phyloP scores from a whole-genome alignment of 1,140 invertebrate genomes.

The Oryzaephilus surinamensis region DNA sequence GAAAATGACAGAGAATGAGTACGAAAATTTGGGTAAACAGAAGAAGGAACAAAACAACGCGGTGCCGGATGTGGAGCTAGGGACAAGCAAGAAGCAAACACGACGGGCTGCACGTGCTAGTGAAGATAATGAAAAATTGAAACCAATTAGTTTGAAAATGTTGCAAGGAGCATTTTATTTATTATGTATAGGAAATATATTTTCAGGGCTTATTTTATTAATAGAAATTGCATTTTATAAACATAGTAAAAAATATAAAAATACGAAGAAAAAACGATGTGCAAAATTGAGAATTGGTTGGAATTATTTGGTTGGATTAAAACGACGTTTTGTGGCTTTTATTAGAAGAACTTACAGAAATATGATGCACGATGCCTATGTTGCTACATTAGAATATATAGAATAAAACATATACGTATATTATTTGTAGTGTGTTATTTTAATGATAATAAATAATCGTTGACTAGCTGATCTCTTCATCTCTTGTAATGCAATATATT shows the following conservation, averaged over 20 bases:
- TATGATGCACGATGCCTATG: constrained; percentile 7
- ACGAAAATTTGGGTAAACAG: constrained; percentile 50
- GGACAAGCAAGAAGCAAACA: constrained; percentile 20
- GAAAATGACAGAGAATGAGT: constrained; percentile 60
- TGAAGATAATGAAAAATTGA: constrained; percentile 36
- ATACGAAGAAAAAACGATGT: constrained; percentile 2
- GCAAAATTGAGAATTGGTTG: constrained; percentile 1
- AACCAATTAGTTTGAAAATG: constrained; percentile 52
- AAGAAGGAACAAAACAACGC: constrained; percentile 37
- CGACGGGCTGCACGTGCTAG: constrained; percentile 22
- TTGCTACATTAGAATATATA: constrained; percentile 9
- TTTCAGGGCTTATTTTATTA: constrained; percentile 7
- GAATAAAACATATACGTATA: too few species aligned
- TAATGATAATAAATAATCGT: too few species aligned
- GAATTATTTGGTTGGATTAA: neutral
- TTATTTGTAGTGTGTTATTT: too few species aligned
- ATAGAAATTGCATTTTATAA: constrained; percentile 5
- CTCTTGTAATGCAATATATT: too few species aligned
- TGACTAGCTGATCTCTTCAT: too few species aligned
- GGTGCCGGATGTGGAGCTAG: constrained; percentile 24
- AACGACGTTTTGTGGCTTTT: neutral
- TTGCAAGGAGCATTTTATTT: constrained; percentile 56
- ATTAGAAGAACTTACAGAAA: constrained; percentile 3
- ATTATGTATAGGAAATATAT: constrained; percentile 30
- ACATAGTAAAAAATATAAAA: constrained; percentile 1